Base-by-base conservation (phyloP, 2,797 vertebrate genomes). In the Silurus aristotelis region DNA sequence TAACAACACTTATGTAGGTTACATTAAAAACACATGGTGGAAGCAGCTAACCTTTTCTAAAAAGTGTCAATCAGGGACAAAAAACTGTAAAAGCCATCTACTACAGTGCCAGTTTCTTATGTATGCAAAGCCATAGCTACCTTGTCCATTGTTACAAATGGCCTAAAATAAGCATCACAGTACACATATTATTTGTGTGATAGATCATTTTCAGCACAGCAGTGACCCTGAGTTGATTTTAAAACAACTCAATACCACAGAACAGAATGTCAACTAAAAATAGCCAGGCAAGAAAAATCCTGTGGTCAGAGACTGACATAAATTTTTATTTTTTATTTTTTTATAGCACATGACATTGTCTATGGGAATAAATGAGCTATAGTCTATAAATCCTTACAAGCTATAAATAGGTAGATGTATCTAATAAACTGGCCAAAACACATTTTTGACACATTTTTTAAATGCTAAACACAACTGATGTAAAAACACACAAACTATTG, bases 1-100 rank as follows among this genome's bases (percentile, higher is more conserved):
- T 82, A 92, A 88, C 89, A 20, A 85, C 89, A 86, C 83, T 89
- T 94, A 95, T 94, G 92, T 94, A 95, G 94, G 95, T 95, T 94
- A 93, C 93, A 94, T 94, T 92, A 92, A 94, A 93, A 93, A 94
- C 90, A 90, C 92, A 92, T 92, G 70, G 61, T 22, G 12, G 55
- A 85, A 20, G 19, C 68, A 77, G 66, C 60, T 83, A 72, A 31
- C 19, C 68, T n/a, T 83, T 87, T 84, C 27, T 27, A 84, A 52
- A n/a, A 75, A 46, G 68, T 13, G 27, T 60, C 10, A 60, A 0
- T 17, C 12, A 61, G 10, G 25, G 8, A 43, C 56, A 46, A 46
- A 61, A n/a, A 43, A 63, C 60, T 25, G 22, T 64, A 48, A 64
- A 64, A 46, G 6, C 38, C 60, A 48, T 25, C 77, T 2, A 80